Evolutionary conservation across 2,888 invertebrate genomes (phyloP), one percentile per base, ranked within the genome.

Genomic region (Diaphora mendica): DNA sequence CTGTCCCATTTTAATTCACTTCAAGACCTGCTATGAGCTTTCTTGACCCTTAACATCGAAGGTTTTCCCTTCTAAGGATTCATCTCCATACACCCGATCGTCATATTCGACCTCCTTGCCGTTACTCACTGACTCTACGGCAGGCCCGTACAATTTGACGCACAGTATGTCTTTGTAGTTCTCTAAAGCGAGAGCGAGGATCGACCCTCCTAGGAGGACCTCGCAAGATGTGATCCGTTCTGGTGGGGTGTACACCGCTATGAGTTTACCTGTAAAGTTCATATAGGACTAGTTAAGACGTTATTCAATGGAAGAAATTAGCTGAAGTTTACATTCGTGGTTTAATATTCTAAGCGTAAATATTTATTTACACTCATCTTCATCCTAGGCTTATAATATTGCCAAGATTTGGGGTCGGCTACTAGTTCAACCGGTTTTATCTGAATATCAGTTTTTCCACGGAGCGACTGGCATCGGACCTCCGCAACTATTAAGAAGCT

Each of bases 191-290:
- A 98, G 91, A 1, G 98, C 96, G 1, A 98, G 96, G 70, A 96
- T 96, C 51, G 96, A 96, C 0, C 98, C 98, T 72, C 97, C 97
- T 23, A 97, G 96, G 17, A 97, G 96, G 65, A 98, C 96, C 88
- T 98, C 98, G 90, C 98, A 97, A 0, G 98, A 97, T 59, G 97
- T 97, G 82, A 98, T 97, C 76, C 97, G 96, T 68, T 96, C 96
- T 67, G 97, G 97, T 1, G 98, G 98, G 7, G 98, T 98, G 93
- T 97, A 98, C 0, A 98, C 97, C 42, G 98, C 97, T 88, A 98
- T 95, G 72, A 98, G 96, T 89, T 97, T 97, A 68, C 98, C 98
- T 98, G 91, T n/a, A 90, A 88, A 71, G 26, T 23, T 35, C 17
- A 68, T 1, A 68, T 35, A 35, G 23, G 23, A 1, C 44, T 30